Evolutionary conservation across 2,888 invertebrate species (phyloP).

Genomic region (Cetonia aurata): DNA sequence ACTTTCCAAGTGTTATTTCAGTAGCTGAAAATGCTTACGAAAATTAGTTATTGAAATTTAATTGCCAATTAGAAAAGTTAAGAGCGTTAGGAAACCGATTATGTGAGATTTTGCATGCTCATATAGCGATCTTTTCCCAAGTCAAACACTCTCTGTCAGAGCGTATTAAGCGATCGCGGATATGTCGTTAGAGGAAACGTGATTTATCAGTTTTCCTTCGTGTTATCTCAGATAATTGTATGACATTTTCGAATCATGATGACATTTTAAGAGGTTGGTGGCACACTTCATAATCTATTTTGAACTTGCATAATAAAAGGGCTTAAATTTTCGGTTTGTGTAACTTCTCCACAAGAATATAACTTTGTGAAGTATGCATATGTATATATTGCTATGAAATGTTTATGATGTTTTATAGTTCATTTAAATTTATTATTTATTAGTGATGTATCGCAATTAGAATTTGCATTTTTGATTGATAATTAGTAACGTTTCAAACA

Average conservation of each 20-base stretch:
- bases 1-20: too few relatives aligned
- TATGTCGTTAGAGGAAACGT: conserved; percentile 29
- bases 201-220: conserved; percentile 34
- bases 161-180: conserved; percentile 5
- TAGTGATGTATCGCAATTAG: too few relatives aligned
- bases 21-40: too few relatives aligned
- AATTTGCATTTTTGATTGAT: too few relatives aligned
- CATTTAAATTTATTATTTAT: too few relatives aligned
- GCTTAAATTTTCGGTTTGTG: not conserved
- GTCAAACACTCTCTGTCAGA: conserved; percentile 19
- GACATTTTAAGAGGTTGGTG: conserved; percentile 45
- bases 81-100: not conserved
- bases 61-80: too few relatives aligned
- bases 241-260: conserved; percentile 41
- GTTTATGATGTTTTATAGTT: too few relatives aligned
- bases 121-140: conserved; percentile 17
- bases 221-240: conserved; percentile 36
- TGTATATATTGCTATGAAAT: too few relatives aligned
- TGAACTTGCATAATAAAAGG: conserved; percentile 14
- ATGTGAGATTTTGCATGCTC: not conserved
- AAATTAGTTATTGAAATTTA: too few relatives aligned
- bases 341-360: too few relatives aligned
- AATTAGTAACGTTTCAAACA: too few relatives aligned
- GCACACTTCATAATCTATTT: conserved; percentile 41
- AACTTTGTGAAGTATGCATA: too few relatives aligned